Base-by-base conservation (phyloP, 2,888 invertebrate species). In the Trissonchulus latispiculum region DNA sequence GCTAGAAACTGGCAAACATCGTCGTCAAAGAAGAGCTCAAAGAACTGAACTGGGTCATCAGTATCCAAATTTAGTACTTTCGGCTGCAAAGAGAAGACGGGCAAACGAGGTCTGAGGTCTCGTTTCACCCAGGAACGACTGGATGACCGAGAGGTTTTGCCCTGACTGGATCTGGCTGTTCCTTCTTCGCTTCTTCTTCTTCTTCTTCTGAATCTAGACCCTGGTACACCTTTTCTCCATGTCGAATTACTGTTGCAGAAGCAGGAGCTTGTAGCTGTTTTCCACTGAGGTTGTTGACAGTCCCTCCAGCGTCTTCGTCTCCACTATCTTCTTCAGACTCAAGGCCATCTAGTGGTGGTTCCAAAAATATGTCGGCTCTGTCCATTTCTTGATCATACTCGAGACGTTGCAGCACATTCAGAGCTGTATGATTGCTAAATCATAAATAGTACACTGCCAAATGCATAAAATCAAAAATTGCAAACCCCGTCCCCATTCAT, bases 21-120 rank as follows among this genome's bases (percentile, higher is more conserved):
- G 33, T 68, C 69, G n/a, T 68, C 69, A 36, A 68, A 68, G 3
- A 68, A 68, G 15, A 68, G 69, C 36, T 68, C 29, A 68, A 68
- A 68, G n/a, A 32, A 68, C 36, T 23, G 31, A n/a, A 68, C 69
- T 23, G 33, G 69, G 35, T 68, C 69, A 2, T 32, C 69, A n/a
- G n/a, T n/a, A 68, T 23, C 31, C 29, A 64, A 31, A 31, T 28
- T 64, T 8, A 28, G 28, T 15, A 15, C 33, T 33, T 64, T 64
- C 33, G 64, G 64, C 28, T 15, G 8, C 8, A 64, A 3, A n/a
- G 8, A 8, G 64, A 64, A 64, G 33, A 8, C 28, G 28, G 8
- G 15, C 64, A 28, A 64, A 33, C 33, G 29, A 3, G 64, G 8
- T 64, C 64, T 64, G 15, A 64, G 64, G 33, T 64, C 64, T 15